These are phyloP conservation scores for Lithobius niger DNA, from an alignment of 1,140 invertebrate species.

Conservation along the genomic window DNA sequence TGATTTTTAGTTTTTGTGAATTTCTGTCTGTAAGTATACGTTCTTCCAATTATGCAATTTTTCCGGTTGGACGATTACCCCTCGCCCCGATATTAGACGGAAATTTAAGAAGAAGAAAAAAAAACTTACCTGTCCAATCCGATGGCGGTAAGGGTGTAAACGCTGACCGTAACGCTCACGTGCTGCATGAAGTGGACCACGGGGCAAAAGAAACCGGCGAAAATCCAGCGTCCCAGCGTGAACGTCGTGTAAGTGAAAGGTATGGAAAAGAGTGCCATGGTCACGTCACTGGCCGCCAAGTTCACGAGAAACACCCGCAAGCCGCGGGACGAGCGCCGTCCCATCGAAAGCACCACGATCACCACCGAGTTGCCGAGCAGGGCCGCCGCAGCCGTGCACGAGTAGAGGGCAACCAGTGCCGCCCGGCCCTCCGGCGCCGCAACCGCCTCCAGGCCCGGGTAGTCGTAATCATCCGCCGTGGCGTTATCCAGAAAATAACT, in stretches of 20 bases:
- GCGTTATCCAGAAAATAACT: too few relatives aligned
- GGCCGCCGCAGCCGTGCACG: conserved; percentile 28
- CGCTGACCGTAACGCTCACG: conserved; percentile 30
- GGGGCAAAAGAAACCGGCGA: conserved; percentile 30
- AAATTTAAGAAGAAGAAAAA: too few relatives aligned
- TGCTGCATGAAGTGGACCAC: conserved; percentile 33
- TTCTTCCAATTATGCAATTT: too few relatives aligned
- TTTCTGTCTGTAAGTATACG: too few relatives aligned
- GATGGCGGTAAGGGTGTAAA: conserved; percentile 34
- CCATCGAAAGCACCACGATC: conserved; percentile 29
- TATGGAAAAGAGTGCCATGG: conserved; percentile 34
- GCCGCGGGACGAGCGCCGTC: conserved; percentile 27
- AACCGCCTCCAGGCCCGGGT: conserved; percentile 23
- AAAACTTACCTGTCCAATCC: conserved; percentile 34
- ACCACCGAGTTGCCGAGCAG: conserved; percentile 29
- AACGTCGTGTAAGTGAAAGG: conserved; percentile 36
- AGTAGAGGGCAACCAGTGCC: conserved; percentile 29
- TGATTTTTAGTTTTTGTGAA: too few relatives aligned
- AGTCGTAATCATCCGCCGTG: conserved; percentile 8
- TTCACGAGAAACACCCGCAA: conserved; percentile 33
- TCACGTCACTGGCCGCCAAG: conserved; percentile 31
- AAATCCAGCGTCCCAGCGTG: conserved; percentile 33
- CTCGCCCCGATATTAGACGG: too few relatives aligned
- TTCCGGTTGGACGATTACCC: too few relatives aligned
- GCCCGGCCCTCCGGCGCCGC: conserved; percentile 22